phyloP scores from a whole-genome alignment of 2,797 vertebrate species.

The Spinus olivaceus region DNA sequence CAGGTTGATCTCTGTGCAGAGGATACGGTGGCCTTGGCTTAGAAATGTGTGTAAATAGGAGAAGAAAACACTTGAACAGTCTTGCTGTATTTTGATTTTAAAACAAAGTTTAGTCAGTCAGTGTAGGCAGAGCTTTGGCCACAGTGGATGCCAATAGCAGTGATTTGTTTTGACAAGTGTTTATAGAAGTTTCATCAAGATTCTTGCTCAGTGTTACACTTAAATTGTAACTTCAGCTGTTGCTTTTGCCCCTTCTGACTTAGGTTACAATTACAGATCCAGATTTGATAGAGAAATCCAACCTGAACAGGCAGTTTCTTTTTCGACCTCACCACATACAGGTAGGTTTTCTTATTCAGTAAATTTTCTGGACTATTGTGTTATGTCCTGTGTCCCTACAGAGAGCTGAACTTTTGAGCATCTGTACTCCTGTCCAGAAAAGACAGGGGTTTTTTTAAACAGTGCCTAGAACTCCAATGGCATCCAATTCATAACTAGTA shows the following conservation, averaged over 20 bases:
- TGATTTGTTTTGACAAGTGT: background rate
- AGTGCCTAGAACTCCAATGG: background rate
- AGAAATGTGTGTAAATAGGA: background rate
- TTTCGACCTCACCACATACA: conserved; percentile 97
- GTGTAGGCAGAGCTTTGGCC: background rate
- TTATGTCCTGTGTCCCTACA: background rate
- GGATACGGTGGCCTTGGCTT: background rate
- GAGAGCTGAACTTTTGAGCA: background rate
- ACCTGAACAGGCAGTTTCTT: conserved; percentile 96
- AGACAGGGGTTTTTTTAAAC: background rate
- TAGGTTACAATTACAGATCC: conserved; percentile 96
- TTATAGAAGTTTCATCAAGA: background rate
- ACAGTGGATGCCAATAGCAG: background rate
- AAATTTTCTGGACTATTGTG: background rate
- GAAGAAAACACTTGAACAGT: background rate
- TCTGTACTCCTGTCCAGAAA: background rate
- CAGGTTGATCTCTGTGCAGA: background rate
- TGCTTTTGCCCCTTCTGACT: conserved; percentile 42
- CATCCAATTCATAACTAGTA: background rate
- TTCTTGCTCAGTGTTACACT: background rate
- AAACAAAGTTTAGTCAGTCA: background rate
- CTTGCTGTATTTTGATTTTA: background rate
- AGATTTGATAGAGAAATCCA: conserved; percentile 98
- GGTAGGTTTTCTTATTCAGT: conserved; percentile 71
- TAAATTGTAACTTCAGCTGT: conserved; percentile 18